phyloP scores from a whole-genome alignment of 2,888 invertebrate species.

The Hetaerina titia region DNA sequence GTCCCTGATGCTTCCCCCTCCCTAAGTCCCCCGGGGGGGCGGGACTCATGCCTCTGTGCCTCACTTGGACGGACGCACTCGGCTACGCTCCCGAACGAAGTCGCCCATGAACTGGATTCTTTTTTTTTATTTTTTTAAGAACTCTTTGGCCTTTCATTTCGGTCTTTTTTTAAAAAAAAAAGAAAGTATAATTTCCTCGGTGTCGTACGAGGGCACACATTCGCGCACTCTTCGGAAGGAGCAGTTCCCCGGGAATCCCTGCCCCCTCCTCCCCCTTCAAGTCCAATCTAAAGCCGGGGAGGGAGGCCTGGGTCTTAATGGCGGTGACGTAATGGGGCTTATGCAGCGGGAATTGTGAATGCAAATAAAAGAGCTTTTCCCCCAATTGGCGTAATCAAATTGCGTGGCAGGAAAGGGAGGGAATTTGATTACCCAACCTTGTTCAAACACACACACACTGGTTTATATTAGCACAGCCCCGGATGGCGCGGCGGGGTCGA shows the following conservation, averaged over 20 bases:
- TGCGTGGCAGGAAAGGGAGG: constrained; percentile 7
- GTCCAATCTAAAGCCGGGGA: neutral
- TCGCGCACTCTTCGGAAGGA: neutral
- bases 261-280: neutral
- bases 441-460: neutral
- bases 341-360: neutral
- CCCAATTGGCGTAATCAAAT: constrained; percentile 9
- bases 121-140: neutral
- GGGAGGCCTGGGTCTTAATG: neutral
- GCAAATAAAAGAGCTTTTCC: constrained; percentile 21
- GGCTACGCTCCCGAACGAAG: neutral
- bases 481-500: neutral
- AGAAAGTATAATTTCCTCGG: too few relatives aligned
- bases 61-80: neutral
- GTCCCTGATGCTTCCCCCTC: neutral
- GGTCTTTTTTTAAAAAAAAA: neutral
- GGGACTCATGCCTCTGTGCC: neutral
- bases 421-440: constrained; percentile 13
- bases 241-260: neutral
- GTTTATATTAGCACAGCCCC: neutral
- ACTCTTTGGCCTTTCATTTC: neutral
- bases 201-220: neutral
- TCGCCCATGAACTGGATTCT: neutral
- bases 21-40: neutral
- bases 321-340: constrained; percentile 24